These are phyloP conservation scores for Tenodera sinensis DNA, from an alignment of 2,888 invertebrate genomes.

Conservation along the genomic window DNA sequence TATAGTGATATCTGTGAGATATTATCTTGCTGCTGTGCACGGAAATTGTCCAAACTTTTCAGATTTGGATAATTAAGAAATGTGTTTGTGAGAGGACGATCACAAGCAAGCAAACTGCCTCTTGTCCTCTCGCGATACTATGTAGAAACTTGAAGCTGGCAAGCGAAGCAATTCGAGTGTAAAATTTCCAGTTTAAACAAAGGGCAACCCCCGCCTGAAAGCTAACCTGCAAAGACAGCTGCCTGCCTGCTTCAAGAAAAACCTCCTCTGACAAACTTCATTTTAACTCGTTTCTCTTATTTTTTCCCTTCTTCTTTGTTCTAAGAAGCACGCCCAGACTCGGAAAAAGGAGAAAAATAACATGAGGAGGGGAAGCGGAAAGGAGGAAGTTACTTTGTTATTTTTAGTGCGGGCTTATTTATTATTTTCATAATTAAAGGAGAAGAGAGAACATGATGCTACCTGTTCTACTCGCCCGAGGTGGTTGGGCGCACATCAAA, in stretches of 20 bases:
- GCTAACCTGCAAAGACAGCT: conserved; percentile 15
- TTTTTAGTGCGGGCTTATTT: neutral
- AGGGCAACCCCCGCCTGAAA: conserved; percentile 1
- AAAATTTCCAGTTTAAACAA: conserved; percentile 19
- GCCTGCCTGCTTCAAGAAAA: conserved; percentile 10
- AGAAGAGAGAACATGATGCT: neutral
- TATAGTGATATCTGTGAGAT: too few species aligned
- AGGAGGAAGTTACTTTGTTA: neutral
- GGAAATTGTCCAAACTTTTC: too few species aligned
- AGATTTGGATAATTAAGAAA: neutral
- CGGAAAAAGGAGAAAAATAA: neutral
- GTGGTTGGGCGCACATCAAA: neutral
- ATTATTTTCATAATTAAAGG: neutral
- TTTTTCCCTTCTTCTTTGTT: neutral
- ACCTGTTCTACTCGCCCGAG: neutral
- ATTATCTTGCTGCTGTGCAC: too few species aligned
- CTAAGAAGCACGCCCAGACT: neutral
- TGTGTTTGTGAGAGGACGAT: neutral
- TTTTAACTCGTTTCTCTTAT: conserved; percentile 4
- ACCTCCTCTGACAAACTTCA: conserved; percentile 11
- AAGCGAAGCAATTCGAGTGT: conserved; percentile 3
- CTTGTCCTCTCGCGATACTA: neutral
- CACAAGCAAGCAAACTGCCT: neutral
- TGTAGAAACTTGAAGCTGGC: conserved; percentile 4
- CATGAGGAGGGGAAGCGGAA: neutral